Base-by-base conservation (phyloP, 2,113 vertebrate genomes). In the Willisornis vidua region DNA sequence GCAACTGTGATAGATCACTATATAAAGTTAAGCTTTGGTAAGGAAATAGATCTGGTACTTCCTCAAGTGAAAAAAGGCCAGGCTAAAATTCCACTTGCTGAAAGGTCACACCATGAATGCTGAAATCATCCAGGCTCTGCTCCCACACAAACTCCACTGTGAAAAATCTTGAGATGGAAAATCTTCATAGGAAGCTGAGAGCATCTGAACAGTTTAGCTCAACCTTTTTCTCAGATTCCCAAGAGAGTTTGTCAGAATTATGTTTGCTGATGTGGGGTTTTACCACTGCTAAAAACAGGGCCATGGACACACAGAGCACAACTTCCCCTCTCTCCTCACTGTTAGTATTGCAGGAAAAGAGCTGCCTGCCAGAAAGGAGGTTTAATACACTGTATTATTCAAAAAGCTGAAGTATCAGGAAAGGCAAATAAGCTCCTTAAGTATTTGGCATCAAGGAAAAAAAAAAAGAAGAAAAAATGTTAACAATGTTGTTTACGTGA, bases 71-170 rank as follows among this genome's bases (percentile, higher is more conserved):
- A 85, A 89, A 85, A 66, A 72, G 18, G 41, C 46, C 66, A 65
- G 9, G 18, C 37, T 87, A 67, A 39, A 74, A 87, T 77, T 89
- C 51, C 11, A 41, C 84, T 49, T 81, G 73, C 61, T 70, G 52
- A 51, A 77, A 55, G n/a, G 92, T 75, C 63, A 63, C 62, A 88
- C 48, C 62, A 46, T 55, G 61, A 87, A 81, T 52, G 31, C 52
- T 85, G 62, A 90, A 87, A 61, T 87, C 86, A 90, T 68, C 61
- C 46, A 81, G n/a, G 91, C 83, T 96, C 65, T 88, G 35, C 83
- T 83, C 79, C 86, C 76, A 92, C 79, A 46, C 67, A 90, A 76
- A 83, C 39, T 59, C 92, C 9, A 6, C 79, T 68, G 12, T 33
- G 33, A 76, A 88, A 83, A 51, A 66, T 35, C 66, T 78, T 79